These are phyloP conservation scores for Diadromus collaris DNA, from an alignment of 2,888 invertebrate genomes.

Conservation along the genomic window DNA sequence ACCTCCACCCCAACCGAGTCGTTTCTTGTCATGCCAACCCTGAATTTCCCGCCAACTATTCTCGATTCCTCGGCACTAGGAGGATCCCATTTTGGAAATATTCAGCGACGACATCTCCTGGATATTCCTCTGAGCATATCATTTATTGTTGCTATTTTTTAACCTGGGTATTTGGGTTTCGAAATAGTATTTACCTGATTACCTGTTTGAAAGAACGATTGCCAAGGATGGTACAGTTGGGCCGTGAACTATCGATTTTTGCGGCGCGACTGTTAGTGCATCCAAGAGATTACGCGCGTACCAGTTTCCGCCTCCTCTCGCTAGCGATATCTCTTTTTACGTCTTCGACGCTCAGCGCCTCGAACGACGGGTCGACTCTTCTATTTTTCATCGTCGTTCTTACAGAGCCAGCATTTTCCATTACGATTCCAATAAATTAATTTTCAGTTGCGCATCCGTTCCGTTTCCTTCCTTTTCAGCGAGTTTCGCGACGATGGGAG, in stretches of 20 bases:
- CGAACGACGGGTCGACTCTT: constrained; percentile 21
- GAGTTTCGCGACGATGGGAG: constrained; percentile 38
- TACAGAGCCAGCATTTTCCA: constrained; percentile 70
- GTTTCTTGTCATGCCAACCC: constrained; percentile 45
- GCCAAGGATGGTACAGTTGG: not conserved
- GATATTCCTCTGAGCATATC: not conserved
- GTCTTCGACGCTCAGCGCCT: constrained; percentile 8
- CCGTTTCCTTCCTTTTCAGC: constrained; percentile 59
- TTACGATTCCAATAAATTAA: constrained; percentile 74
- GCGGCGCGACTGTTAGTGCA: constrained; percentile 26
- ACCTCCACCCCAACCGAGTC: constrained; percentile 47
- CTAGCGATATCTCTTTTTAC: not conserved
- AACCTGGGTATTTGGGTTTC: not conserved
- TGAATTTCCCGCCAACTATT: constrained; percentile 53
- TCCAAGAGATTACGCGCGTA: constrained; percentile 61
- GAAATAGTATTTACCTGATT: constrained; percentile 21
- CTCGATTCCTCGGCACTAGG: constrained; percentile 35
- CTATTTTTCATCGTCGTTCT: constrained; percentile 67
- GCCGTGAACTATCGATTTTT: constrained; percentile 42
- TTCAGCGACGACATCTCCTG: not conserved
- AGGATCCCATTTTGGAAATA: constrained; percentile 23
- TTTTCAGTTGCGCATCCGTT: constrained; percentile 68
- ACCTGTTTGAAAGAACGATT: not conserved
- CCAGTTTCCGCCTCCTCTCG: not conserved
- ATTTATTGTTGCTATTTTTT: not conserved